phyloP scores from a whole-genome alignment of 2,888 invertebrate species.

The Coleophora flavipennella region DNA sequence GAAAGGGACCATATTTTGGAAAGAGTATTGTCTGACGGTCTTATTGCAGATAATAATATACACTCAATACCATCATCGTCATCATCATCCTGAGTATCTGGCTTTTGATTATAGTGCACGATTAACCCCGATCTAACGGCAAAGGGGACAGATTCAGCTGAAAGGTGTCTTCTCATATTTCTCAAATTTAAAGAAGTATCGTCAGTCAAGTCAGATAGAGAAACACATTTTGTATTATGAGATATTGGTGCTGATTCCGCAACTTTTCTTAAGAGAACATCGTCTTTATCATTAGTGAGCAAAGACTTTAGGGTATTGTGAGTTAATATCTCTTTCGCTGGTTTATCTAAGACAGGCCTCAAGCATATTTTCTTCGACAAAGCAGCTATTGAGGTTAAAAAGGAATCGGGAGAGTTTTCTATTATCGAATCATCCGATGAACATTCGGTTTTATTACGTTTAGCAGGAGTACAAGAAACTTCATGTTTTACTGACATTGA shows the following conservation, averaged over 20 bases:
- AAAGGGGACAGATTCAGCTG: neutral
- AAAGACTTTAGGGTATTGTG: no score
- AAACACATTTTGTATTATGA: neutral
- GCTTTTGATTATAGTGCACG: conserved; percentile 1
- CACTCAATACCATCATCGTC: neutral
- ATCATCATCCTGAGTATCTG: neutral
- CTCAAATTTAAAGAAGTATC: neutral
- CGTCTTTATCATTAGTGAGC: neutral
- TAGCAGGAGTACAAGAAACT: no score
- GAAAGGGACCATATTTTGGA: no score
- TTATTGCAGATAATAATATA: neutral
- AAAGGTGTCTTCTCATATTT: neutral
- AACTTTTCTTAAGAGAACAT: neutral
- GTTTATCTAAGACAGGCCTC: no score
- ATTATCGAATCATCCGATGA: no score
- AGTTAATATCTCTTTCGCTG: no score
- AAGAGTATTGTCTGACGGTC: neutral
- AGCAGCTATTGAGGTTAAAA: no score
- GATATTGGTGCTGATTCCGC: neutral
- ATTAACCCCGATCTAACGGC: neutral
- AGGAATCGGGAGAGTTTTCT: no score
- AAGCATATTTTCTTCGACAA: no score
- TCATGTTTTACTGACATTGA: no score
- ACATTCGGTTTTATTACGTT: no score
- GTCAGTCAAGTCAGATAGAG: neutral